A percentile compares a stretch with the other conserved stretches of the same genome.
phyloP scores from a whole-genome alignment of 2,797 vertebrate genomes.

The Morus bassanus region DNA sequence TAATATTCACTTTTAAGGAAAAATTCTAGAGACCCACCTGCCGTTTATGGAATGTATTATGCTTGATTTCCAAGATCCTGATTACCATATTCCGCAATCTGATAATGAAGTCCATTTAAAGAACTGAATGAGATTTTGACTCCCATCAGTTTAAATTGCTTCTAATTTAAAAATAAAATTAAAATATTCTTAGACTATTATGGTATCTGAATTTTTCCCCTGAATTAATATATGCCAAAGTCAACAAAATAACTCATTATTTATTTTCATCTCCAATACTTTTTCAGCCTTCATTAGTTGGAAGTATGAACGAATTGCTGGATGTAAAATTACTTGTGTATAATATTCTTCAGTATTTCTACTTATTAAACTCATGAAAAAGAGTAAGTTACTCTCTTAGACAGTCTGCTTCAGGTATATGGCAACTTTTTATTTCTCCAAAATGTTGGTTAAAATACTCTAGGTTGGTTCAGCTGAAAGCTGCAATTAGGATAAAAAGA shows the following conservation, averaged over 20 bases:
- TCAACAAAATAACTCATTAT: not conserved
- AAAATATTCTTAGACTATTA: not conserved
- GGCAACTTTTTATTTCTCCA: not conserved
- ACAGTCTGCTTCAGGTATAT: not conserved
- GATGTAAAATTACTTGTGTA: not conserved
- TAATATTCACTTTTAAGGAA: not conserved
- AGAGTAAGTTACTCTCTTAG: not conserved
- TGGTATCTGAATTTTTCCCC: rapidly evolving
- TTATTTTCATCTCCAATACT: not conserved
- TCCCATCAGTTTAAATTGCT: not conserved
- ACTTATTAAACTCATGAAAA: not conserved
- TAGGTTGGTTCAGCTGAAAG: not conserved
- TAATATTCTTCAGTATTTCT: not conserved
- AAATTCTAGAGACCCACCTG: not conserved
- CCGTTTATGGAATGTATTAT: not conserved
- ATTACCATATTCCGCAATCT: not conserved
- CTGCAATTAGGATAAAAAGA: not conserved
- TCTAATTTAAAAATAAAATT: not conserved
- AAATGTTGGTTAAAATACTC: not conserved
- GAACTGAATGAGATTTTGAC: not conserved
- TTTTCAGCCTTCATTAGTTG: not conserved
- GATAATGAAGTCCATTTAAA: not conserved
- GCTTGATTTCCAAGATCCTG: not conserved
- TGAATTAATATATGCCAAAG: not conserved
- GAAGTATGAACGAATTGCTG: not conserved